Evolutionary conservation across 2,113 vertebrate genomes (phyloP).

Genomic region (Todiramphus saurophagus): DNA sequence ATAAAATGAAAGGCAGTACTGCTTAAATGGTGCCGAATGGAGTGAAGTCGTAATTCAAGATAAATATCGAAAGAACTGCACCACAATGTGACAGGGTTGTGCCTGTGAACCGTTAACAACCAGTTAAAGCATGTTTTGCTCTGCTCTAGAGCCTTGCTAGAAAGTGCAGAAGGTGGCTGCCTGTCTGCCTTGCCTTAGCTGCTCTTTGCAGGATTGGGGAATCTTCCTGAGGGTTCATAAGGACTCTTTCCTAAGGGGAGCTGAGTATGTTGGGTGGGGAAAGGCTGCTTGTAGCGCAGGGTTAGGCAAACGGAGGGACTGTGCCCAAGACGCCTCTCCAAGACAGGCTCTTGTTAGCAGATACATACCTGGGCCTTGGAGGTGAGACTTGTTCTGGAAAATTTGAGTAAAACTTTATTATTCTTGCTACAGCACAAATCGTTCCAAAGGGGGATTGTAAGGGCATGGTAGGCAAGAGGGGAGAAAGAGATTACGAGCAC

Average conservation of each 20-base stretch:
- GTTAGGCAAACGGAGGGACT: neutral
- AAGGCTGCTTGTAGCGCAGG: rapidly evolving
- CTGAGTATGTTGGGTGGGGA: neutral
- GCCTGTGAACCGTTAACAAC: neutral
- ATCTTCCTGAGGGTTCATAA: rapidly evolving
- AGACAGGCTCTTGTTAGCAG: neutral
- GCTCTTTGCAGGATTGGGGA: neutral
- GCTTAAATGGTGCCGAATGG: neutral
- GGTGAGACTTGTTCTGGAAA: neutral
- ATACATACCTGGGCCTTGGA: neutral
- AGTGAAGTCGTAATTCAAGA: neutral
- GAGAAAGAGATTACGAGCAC: neutral
- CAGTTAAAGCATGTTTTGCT: neutral
- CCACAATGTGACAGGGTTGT: rapidly evolving
- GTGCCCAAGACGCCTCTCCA: rapidly evolving
- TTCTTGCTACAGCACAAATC: neutral
- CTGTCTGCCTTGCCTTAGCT: neutral
- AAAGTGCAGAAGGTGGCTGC: neutral
- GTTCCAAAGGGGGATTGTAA: neutral
- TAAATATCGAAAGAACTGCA: neutral
- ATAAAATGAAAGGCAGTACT: neutral
- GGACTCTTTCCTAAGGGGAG: neutral
- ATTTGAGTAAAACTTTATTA: neutral
- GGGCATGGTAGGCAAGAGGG: neutral
- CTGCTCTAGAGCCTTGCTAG: neutral